phyloP scores from a whole-genome alignment of 2,888 invertebrate genomes.

The Noctua pronuba region DNA sequence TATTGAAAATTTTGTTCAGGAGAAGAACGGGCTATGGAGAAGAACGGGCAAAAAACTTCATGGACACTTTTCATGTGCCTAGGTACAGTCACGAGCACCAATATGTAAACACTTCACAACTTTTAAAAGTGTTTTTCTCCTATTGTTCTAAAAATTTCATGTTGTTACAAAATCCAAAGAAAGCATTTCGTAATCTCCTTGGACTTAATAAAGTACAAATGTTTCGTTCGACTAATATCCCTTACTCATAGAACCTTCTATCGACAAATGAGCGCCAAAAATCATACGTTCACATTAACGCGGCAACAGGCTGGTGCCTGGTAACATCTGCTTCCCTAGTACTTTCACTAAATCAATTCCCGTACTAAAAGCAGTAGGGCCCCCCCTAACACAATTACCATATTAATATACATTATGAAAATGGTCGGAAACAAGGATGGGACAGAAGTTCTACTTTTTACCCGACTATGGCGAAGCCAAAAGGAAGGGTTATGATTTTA shows the following conservation, averaged over 20 bases:
- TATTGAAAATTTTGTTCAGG: too few relatives aligned
- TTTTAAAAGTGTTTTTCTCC: too few relatives aligned
- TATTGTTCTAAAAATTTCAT: too few relatives aligned
- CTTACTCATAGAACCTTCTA: neutral
- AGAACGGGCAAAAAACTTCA: neutral
- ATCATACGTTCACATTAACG: constrained; percentile 28
- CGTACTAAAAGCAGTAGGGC: constrained; percentile 57
- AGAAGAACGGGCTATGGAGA: too few relatives aligned
- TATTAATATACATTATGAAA: constrained; percentile 64
- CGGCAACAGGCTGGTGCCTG: constrained; percentile 44
- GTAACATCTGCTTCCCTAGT: constrained; percentile 47
- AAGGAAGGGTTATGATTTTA: too few relatives aligned
- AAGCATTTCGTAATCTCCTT: neutral
- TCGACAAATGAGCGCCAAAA: constrained; percentile 21
- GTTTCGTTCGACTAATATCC: neutral
- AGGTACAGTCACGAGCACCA: too few relatives aligned
- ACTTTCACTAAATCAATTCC: constrained; percentile 61
- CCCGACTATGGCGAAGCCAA: too few relatives aligned
- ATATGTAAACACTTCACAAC: too few relatives aligned
- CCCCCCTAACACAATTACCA: constrained; percentile 53
- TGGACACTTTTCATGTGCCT: neutral
- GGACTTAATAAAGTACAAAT: neutral
- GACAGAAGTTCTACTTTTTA: constrained; percentile 39
- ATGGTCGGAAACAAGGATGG: neutral
- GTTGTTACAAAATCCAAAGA: neutral